These are phyloP conservation scores for Echinops telfairi DNA, from an alignment of 2,113 vertebrate genomes.

Conservation along the genomic window DNA sequence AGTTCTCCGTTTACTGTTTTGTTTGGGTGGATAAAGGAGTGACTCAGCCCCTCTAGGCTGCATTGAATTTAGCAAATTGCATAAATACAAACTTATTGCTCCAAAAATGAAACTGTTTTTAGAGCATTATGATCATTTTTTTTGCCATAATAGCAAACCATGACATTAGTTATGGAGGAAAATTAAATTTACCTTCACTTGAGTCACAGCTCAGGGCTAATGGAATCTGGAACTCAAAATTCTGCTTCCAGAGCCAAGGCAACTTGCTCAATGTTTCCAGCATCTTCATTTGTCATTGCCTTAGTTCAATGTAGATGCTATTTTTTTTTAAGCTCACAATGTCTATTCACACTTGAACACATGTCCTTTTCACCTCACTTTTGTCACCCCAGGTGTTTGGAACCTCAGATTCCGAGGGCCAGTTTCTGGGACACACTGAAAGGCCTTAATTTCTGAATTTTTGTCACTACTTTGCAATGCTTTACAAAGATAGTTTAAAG, in stretches of 20 bases:
- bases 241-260: neutral
- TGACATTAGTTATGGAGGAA: conserved; percentile 58
- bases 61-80: conserved; percentile 51
- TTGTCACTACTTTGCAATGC: conserved; percentile 8
- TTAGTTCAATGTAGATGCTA: neutral
- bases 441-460: conserved; percentile 13
- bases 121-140: conserved; percentile 46
- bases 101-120: conserved; percentile 60
- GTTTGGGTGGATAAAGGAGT: conserved; percentile 59
- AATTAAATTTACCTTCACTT: conserved; percentile 54
- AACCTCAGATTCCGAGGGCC: neutral
- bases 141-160: conserved; percentile 44
- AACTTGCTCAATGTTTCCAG: conserved; percentile 26
- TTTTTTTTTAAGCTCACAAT: neutral
- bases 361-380: neutral
- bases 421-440: neutral
- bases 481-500: neutral
- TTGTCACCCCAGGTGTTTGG: conserved; percentile 32
- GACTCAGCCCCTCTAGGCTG: conserved; percentile 63
- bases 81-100: conserved; percentile 46
- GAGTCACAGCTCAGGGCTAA: conserved; percentile 9
- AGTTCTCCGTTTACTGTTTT: conserved; percentile 74
- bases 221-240: conserved; percentile 39
- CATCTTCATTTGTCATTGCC: neutral
- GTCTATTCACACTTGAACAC: neutral